Conservation (phyloP, 2,888 invertebrate genomes). For the Pristionchus fissidentatus region DNA sequence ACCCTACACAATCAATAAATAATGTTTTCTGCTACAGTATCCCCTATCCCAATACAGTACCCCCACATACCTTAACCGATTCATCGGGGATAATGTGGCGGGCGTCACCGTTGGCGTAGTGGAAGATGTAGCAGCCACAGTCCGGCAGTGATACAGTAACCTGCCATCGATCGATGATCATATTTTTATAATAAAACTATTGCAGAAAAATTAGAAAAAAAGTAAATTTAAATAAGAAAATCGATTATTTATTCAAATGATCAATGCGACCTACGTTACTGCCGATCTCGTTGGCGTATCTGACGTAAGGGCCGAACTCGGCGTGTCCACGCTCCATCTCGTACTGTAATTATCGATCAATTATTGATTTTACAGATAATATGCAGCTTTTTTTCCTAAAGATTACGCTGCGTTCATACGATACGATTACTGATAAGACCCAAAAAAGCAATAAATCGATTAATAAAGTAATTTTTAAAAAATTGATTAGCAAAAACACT, state of each 20-base stretch:
- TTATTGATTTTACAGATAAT: too few relatives aligned
- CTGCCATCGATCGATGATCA: constrained; percentile 15
- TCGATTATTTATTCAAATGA: too few relatives aligned
- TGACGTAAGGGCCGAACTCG: not conserved
- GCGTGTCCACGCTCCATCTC: not conserved
- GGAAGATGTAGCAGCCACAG: not conserved
- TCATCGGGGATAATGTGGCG: not conserved
- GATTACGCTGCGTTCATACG: not conserved
- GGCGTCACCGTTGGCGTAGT: not conserved
- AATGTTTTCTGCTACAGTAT: not conserved
- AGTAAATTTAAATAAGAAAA: too few relatives aligned
- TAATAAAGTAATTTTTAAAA: too few relatives aligned
- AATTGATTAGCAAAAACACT: too few relatives aligned
- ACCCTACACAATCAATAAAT: not conserved
- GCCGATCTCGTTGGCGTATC: not conserved
- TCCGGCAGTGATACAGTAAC: not conserved
- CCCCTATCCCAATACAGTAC: too few relatives aligned
- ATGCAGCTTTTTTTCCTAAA: not conserved
- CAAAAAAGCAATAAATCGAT: not conserved
- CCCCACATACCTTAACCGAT: not conserved
- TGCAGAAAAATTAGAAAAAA: not conserved
- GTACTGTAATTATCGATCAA: too few relatives aligned
- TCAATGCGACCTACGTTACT: not conserved
- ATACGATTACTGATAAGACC: not conserved
- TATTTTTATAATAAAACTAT: too few relatives aligned